Conservation (phyloP, 2,888 invertebrate genomes). For the Chironomus riparius region DNA sequence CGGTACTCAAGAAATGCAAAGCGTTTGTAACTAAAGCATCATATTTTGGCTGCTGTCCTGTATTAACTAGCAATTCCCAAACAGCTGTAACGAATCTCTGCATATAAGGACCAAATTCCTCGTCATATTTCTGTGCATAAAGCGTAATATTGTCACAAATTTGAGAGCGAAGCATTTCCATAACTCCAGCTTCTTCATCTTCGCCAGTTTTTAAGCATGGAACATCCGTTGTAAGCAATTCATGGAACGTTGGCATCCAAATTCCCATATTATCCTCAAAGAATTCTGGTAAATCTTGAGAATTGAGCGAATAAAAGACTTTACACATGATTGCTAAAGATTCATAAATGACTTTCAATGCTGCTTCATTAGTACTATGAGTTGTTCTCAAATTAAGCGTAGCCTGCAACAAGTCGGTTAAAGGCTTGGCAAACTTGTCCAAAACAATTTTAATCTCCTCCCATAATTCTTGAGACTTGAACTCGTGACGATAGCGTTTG, state of each 20-base stretch:
- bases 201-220: conserved; percentile 62
- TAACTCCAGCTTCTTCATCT: conserved; percentile 75
- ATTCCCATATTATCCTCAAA: conserved; percentile 95
- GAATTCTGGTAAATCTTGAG: conserved; percentile 96
- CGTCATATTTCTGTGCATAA: conserved; percentile 96
- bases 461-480: conserved; percentile 92
- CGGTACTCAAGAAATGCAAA: conserved; percentile 86
- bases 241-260: conserved; percentile 91
- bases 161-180: conserved; percentile 88
- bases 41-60: conserved; percentile 77
- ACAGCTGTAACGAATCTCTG: conserved; percentile 88
- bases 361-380: conserved; percentile 69
- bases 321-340: conserved; percentile 84
- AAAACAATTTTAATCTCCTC: conserved; percentile 94
- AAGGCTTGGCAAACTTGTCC: conserved; percentile 84
- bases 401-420: conserved; percentile 82
- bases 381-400: conserved; percentile 72
- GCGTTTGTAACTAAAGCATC: conserved; percentile 95
- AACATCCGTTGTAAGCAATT: conserved; percentile 69
- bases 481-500: conserved; percentile 90
- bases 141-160: conserved; percentile 91
- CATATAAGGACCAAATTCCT: conserved; percentile 87
- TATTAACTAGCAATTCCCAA: conserved; percentile 82
- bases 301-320: conserved; percentile 94
- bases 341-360: conserved; percentile 77